Conservation (phyloP, 2,113 vertebrate species). For the Sphyrna mokarran region DNA sequence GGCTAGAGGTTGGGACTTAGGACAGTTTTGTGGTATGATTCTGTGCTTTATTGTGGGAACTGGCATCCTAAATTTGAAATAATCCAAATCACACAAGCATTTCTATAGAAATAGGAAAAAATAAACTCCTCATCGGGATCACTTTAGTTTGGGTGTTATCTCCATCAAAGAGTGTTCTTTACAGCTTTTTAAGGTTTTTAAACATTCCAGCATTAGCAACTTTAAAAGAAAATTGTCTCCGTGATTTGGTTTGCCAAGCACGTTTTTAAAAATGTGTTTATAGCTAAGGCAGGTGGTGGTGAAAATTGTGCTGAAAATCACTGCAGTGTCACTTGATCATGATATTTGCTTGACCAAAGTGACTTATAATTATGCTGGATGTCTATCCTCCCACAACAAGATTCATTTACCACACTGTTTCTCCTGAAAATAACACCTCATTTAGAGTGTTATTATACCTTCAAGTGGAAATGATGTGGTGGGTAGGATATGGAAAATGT, state of each 20-base stretch:
- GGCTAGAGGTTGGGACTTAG: no score
- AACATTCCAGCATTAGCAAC: not conserved
- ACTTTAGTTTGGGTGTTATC: not conserved
- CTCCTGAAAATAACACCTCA: not conserved
- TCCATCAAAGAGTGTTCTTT: not conserved
- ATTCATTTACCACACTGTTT: not conserved
- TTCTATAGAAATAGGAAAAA: not conserved
- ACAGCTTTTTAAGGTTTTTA: not conserved
- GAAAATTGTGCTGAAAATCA: not conserved
- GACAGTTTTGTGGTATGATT: no score
- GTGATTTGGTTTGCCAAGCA: not conserved
- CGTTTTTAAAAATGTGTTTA: not conserved
- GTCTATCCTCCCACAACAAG: not conserved
- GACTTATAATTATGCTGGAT: not conserved
- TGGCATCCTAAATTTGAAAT: not conserved
- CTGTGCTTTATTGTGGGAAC: not conserved
- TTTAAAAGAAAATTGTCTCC: not conserved
- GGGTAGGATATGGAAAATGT: not conserved
- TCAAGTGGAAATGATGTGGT: not conserved
- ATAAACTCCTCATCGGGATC: not conserved
- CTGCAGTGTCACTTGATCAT: not conserved
- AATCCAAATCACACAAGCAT: not conserved
- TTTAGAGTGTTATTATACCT: not conserved
- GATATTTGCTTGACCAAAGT: not conserved
- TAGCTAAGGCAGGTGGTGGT: not conserved